Percentiles rank a stretch among this genome's conserved stretches.
Evolutionary conservation across 1,140 invertebrate genomes (phyloP).

Genomic region (Archegozetes longisetosus): DNA sequence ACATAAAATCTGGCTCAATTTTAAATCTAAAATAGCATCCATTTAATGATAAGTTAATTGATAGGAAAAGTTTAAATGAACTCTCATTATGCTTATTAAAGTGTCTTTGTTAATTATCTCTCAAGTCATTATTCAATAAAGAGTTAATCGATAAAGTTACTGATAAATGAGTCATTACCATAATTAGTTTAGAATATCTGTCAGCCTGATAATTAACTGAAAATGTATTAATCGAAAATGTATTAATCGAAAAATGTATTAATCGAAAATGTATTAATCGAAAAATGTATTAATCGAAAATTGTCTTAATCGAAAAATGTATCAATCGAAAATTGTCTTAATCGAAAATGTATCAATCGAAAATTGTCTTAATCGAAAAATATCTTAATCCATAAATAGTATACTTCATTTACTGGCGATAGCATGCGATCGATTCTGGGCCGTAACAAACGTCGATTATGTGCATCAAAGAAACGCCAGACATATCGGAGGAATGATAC

Average conservation of each 20-base stretch:
- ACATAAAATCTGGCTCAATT: too few relatives aligned
- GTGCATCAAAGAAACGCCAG: slow-evolving; percentile 55
- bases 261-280: not conserved
- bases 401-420: slow-evolving; percentile 86
- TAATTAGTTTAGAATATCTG: too few relatives aligned
- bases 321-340: not conserved
- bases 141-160: too few relatives aligned
- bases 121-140: too few relatives aligned
- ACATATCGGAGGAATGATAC: slow-evolving; percentile 76
- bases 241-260: not conserved
- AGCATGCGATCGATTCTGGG: slow-evolving; percentile 88
- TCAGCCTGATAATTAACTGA: too few relatives aligned
- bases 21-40: too few relatives aligned
- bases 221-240: not conserved
- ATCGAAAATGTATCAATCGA: not conserved
- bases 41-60: too few relatives aligned
- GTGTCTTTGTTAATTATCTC: too few relatives aligned
- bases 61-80: too few relatives aligned
- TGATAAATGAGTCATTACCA: too few relatives aligned
- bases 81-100: too few relatives aligned
- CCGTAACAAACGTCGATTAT: slow-evolving; percentile 86
- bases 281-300: not conserved
- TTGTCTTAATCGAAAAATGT: not conserved
- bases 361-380: not conserved
- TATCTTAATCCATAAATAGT: not conserved